Base-by-base conservation (phyloP, 2,888 invertebrate genomes). In the Pachydiplax longipennis region DNA sequence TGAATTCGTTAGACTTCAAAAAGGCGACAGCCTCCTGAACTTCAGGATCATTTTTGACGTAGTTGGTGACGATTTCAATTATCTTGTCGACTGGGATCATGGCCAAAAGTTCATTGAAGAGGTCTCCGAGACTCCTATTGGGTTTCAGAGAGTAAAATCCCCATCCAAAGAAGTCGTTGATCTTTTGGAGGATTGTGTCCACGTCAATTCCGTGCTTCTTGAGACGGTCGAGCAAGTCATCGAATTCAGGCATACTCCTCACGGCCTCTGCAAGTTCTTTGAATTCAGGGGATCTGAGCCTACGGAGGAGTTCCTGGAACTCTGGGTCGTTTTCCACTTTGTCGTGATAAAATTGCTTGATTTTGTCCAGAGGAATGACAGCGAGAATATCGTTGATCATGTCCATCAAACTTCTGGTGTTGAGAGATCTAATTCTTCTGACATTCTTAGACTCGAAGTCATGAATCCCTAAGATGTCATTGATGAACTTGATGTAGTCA, bases 301-400 rank as follows among this genome's bases (percentile, higher is more conserved):
- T 92, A 0, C 91, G 58, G 2, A 94, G 82, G 31, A 93, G 92
- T 18, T 91, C 91, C 0, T 15, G 44, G 90, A 93, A 93, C 0
- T 92, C 92, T 0, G 83, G 44, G 0, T 93, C 93, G 5, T 90
- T 92, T 2, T 91, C 35, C 37, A 93, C 81, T 91, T 94, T 94
- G 6, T 93, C 87, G 0, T 93, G 0, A 90, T 92, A 93, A 31
- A 93, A 91, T 13, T 91, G 92, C 90, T 92, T 91, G 61, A 94
- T 92, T n/a, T 93, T 91, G 0, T 93, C 92, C 0, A 92, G 2
- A 0, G 94, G 94, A 3, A 94, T 91, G 0, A 92, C 8, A 0
- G 91, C 92, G 53, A 91, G 91, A 48, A 93, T 90, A 8, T 93
- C 93, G 0, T 92, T 87, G 58, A 93, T n/a, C 31, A 93, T 90